Evolutionary conservation across 2,113 vertebrate genomes (phyloP), one percentile per base, ranked within the genome.

Genomic region (Hylia prasina): DNA sequence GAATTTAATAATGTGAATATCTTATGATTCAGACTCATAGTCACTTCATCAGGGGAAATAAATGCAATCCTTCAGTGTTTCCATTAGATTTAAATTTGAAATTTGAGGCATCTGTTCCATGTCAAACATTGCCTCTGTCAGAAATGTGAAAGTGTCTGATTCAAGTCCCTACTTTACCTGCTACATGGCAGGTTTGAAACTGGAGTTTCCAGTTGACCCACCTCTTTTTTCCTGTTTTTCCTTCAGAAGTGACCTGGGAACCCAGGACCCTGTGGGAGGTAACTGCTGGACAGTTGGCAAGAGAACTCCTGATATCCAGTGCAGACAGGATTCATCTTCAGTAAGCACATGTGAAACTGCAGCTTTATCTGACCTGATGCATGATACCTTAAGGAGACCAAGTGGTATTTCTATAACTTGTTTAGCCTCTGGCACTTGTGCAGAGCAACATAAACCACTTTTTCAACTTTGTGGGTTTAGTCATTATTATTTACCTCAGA

Each of bases 61-160:
- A 85, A 48, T 37, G 1, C 13, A 50, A 45, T 48, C 21, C 9
- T 79, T 73, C 28, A 53, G 0, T 40, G 47, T 40, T 85, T 85
- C 42, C 14, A 28, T 39, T 40, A 54, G 25, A 31, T 68, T 79
- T n/a, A 70, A 78, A 58, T 28, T 40, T 57, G 42, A 82, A 45
- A 45, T 66, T 76, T 91, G 63, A 42, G 56, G 45, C 3, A 8
- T 19, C 15, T 9, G 1, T 85, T 88, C 69, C 24, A 13, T 57
- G 13, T 9, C 45, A n/a, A 33, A 30, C 0, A 0, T 30, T 28
- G 25, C 23, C 44, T 16, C 15, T 66, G 7, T 39, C n/a, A 71
- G 51, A 51, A 85, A 42, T 19, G 71, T 8, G 3, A 28, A 75
- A 39, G 18, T 23, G 10, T 14, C 17, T 40, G 35, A 63, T 53